A percentile compares a stretch with the other conserved stretches of the same genome.
Conservation (phyloP, 2,797 vertebrate genomes). For the Acrocephalus scirpaceus region DNA sequence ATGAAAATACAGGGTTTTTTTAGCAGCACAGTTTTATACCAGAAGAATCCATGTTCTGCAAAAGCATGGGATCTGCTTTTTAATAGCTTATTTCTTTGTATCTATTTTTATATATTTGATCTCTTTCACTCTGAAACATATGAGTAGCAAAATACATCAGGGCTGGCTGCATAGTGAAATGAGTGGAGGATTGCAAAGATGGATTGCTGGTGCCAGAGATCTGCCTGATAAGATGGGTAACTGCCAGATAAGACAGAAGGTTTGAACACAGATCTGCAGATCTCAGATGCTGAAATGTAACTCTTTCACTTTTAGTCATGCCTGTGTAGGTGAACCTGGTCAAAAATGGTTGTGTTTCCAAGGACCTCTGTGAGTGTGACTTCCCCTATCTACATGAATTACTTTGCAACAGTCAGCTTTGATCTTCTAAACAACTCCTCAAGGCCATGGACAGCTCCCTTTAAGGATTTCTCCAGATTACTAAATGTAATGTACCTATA, state of each 20-base stretch:
- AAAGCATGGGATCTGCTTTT: not conserved
- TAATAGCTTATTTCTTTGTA: conserved; percentile 6
- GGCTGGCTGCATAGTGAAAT: not conserved
- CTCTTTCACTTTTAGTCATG: conserved; percentile 30
- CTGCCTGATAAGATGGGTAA: conserved; percentile 31
- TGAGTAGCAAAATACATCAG: not conserved
- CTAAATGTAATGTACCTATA: conserved; percentile 20
- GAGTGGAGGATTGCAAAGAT: conserved; percentile 23
- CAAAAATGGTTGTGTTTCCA: conserved; percentile 23
- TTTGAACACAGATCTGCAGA: conserved; percentile 22
- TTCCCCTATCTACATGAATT: conserved; percentile 24
- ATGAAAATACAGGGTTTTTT: not conserved
- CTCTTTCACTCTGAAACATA: conserved; percentile 38
- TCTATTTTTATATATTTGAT: conserved; percentile 41
- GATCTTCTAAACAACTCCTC: conserved; percentile 31
- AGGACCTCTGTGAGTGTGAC: conserved; percentile 7
- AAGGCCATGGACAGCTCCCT: conserved; percentile 3
- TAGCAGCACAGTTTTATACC: not conserved
- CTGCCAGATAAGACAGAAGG: conserved; percentile 33
- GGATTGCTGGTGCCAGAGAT: conserved; percentile 23
- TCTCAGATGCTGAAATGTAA: not conserved
- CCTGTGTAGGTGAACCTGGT: not conserved
- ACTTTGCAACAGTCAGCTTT: conserved; percentile 42
- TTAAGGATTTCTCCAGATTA: conserved; percentile 31
- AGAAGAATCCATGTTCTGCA: not conserved